phyloP scores from a whole-genome alignment of 2,113 vertebrate species.

The Callopanchax toddi region DNA sequence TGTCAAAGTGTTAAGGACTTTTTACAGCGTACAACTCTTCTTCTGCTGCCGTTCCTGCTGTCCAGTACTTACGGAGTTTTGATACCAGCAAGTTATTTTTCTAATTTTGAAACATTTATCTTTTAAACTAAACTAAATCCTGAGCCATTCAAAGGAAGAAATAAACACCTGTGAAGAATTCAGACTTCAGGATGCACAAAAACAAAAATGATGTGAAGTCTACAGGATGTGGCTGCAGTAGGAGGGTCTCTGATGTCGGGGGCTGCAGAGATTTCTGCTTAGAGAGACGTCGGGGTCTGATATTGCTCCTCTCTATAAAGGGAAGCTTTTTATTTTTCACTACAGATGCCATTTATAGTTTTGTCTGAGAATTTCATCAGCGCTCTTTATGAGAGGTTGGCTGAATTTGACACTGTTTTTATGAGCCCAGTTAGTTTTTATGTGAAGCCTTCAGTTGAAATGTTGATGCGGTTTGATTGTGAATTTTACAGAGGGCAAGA shows the following conservation, averaged over 20 bases:
- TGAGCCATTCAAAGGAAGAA: too few relatives aligned
- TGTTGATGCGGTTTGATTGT: slow-evolving; percentile 60
- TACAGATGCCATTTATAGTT: slow-evolving; percentile 63
- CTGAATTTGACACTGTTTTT: slow-evolving; percentile 59
- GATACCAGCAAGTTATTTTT: too few relatives aligned
- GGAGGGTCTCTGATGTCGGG: background rate
- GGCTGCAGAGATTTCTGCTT: slow-evolving; percentile 2
- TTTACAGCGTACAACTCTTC: too few relatives aligned
- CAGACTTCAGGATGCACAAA: background rate
- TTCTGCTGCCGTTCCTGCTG: too few relatives aligned
- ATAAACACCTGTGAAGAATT: background rate
- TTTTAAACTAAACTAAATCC: too few relatives aligned
- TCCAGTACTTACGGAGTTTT: too few relatives aligned
- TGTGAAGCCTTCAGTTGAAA: slow-evolving; percentile 64
- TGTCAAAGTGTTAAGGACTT: too few relatives aligned
- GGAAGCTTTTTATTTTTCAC: slow-evolving; percentile 39
- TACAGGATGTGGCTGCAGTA: background rate
- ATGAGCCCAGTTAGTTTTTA: slow-evolving; percentile 67
- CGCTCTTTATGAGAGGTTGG: slow-evolving; percentile 64
- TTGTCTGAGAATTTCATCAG: slow-evolving; percentile 64
- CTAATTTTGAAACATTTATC: too few relatives aligned
- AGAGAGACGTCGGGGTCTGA: slow-evolving; percentile 11
- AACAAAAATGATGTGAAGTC: background rate
- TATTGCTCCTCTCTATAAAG: slow-evolving; percentile 38
- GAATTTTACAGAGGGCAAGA: slow-evolving; percentile 46